Conservation (phyloP, 2,113 vertebrate genomes). For the Phalacrocorax pelagicus region DNA sequence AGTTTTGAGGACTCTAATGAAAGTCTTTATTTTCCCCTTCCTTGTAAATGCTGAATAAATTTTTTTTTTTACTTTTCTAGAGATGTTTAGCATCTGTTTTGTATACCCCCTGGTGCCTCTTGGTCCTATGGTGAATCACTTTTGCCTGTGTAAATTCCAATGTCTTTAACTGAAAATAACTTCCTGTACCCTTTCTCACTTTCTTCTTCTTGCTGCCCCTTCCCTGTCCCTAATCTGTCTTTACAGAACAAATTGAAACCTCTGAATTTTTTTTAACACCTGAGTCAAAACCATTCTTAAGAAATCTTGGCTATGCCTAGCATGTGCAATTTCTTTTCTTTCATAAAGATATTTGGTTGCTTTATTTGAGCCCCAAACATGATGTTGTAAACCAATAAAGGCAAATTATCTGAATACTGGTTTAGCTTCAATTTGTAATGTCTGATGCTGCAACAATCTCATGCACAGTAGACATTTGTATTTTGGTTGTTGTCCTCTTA, state of each 20-base stretch:
- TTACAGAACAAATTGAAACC: neutral
- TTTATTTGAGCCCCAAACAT: neutral
- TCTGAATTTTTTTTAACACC: neutral
- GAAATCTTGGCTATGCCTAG: neutral
- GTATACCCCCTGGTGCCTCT: neutral
- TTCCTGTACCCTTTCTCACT: neutral
- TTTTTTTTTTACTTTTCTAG: neutral
- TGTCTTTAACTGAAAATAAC: neutral
- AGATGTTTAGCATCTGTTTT: neutral
- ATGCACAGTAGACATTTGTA: neutral
- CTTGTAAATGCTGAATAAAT: neutral
- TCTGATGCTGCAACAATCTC: neutral
- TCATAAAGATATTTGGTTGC: neutral
- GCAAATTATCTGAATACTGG: neutral
- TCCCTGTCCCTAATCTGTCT: neutral
- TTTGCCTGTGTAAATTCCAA: neutral
- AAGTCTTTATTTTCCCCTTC: neutral
- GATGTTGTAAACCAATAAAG: neutral
- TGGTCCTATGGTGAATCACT: neutral
- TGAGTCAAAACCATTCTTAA: neutral
- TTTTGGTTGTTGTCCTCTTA: neutral
- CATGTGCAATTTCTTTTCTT: neutral
- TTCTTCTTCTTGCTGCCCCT: neutral
- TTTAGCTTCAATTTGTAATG: neutral
- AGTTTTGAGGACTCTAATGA: neutral